These are phyloP conservation scores for Drosophila atripex DNA, from an alignment of 2,888 invertebrate genomes.

Conservation along the genomic window DNA sequence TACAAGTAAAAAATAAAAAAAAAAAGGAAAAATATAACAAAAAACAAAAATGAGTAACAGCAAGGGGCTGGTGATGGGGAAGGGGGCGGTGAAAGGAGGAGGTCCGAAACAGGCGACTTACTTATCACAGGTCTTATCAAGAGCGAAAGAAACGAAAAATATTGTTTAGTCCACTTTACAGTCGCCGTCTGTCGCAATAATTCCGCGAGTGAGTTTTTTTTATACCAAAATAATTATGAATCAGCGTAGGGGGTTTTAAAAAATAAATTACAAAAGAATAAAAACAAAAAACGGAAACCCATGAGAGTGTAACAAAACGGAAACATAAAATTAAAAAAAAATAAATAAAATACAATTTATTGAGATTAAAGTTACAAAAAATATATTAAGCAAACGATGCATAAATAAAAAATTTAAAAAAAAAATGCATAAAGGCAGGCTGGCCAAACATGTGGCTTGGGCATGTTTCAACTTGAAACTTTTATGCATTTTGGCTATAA, in stretches of 20 bases:
- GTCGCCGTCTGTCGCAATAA: slow-evolving; percentile 26
- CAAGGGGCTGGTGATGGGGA: too few relatives aligned
- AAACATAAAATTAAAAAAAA: slow-evolving; percentile 39
- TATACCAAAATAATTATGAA: slow-evolving; percentile 72
- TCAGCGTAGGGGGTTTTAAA: slow-evolving; percentile 48
- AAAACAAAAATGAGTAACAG: slow-evolving; percentile 4
- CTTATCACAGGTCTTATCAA: slow-evolving; percentile 1
- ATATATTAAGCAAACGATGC: slow-evolving; percentile 23
- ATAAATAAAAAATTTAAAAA: slow-evolving; percentile 2
- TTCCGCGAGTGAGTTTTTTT: slow-evolving; percentile 42
- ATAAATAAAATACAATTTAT: slow-evolving; percentile 30
- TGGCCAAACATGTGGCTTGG: slow-evolving; percentile 12
- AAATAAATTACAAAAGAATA: slow-evolving; percentile 24
- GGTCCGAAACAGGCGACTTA: not conserved
- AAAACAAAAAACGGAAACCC: not conserved
- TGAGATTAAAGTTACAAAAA: slow-evolving; percentile 2
- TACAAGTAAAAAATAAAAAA: slow-evolving; percentile 6
- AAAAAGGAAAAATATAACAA: too few relatives aligned
- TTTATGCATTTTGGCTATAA: not conserved
- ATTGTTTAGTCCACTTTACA: slow-evolving; percentile 35
- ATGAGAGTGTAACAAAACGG: slow-evolving; percentile 46
- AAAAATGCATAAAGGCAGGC: slow-evolving; percentile 14
- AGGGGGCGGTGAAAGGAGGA: not conserved
- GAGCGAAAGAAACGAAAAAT: not conserved
- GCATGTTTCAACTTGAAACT: slow-evolving; percentile 23